These are phyloP conservation scores for Gandaritis pyraliata DNA, from an alignment of 2,888 invertebrate species.

Conservation along the genomic window DNA sequence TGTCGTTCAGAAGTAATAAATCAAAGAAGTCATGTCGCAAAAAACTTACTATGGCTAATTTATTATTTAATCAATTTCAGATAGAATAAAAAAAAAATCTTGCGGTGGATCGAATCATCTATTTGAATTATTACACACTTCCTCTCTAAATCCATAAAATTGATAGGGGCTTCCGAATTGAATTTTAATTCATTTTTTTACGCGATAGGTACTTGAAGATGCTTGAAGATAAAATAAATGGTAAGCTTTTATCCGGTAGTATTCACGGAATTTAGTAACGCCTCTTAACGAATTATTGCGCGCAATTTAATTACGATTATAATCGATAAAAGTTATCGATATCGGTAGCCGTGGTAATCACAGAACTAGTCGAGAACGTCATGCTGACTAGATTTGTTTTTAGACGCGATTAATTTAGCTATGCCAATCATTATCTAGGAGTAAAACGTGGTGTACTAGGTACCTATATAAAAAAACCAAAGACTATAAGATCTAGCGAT, in stretches of 20 bases:
- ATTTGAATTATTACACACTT: slow-evolving; percentile 39
- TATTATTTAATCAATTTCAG: slow-evolving; percentile 22
- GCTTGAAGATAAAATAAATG: slow-evolving; percentile 39
- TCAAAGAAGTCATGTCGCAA: slow-evolving; percentile 5
- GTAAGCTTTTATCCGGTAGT: slow-evolving; percentile 44
- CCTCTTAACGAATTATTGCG: slow-evolving; percentile 70
- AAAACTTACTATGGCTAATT: slow-evolving; percentile 2
- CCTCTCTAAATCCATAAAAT: slow-evolving; percentile 44
- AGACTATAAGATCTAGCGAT: too few species aligned
- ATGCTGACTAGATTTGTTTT: slow-evolving; percentile 41
- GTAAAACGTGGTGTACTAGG: not conserved
- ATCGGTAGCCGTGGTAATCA: slow-evolving; percentile 63
- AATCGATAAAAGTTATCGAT: slow-evolving; percentile 59
- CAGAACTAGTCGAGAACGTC: slow-evolving; percentile 47
- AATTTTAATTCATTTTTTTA: slow-evolving; percentile 43
- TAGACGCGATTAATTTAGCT: slow-evolving; percentile 19
- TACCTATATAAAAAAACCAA: not conserved
- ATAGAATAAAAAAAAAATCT: slow-evolving; percentile 28
- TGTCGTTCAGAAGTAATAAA: not conserved
- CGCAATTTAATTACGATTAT: slow-evolving; percentile 75
- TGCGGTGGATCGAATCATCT: slow-evolving; percentile 32
- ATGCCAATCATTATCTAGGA: slow-evolving; percentile 11
- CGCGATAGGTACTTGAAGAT: slow-evolving; percentile 27
- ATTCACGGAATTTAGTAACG: slow-evolving; percentile 66
- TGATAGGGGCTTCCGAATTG: slow-evolving; percentile 46